phyloP scores from a whole-genome alignment of 1,140 invertebrate genomes.

The Bombus pascuorum region DNA sequence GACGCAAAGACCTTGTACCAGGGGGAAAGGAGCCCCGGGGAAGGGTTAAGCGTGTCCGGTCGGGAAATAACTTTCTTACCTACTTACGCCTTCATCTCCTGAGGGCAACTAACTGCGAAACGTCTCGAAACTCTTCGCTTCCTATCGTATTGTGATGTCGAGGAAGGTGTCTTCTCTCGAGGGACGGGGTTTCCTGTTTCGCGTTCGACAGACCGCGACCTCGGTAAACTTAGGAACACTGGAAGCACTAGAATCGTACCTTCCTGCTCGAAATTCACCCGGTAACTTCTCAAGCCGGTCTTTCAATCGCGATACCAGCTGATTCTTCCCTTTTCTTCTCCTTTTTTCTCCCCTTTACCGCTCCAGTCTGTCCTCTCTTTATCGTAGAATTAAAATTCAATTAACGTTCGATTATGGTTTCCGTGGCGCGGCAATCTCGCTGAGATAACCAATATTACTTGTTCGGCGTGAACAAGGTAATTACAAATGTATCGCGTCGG shows the following conservation, averaged over 20 bases:
- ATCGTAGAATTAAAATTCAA: slow-evolving; percentile 57
- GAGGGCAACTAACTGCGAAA: slow-evolving; percentile 75
- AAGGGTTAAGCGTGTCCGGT: slow-evolving; percentile 81
- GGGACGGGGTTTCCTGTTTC: slow-evolving; percentile 56
- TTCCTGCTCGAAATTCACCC: slow-evolving; percentile 5
- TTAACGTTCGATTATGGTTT: slow-evolving; percentile 48
- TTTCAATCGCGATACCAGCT: slow-evolving; percentile 22
- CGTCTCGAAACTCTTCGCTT: slow-evolving; percentile 70
- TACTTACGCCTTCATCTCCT: slow-evolving; percentile 82
- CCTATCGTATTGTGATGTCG: slow-evolving; percentile 68
- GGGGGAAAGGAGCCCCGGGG: slow-evolving; percentile 56
- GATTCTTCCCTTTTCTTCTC: neutral
- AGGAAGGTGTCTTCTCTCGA: slow-evolving; percentile 42
- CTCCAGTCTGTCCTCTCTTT: neutral
- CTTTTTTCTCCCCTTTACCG: neutral
- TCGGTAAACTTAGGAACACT: slow-evolving; percentile 39
- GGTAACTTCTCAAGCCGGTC: neutral
- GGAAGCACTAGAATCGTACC: neutral
- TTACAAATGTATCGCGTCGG: slow-evolving; percentile 45
- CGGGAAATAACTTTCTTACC: slow-evolving; percentile 82
- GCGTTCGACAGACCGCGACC: slow-evolving; percentile 59
- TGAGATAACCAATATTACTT: slow-evolving; percentile 44
- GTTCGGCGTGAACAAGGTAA: slow-evolving; percentile 49
- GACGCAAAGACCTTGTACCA: slow-evolving; percentile 49
- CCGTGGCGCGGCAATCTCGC: slow-evolving; percentile 14